phyloP scores from a whole-genome alignment of 2,797 vertebrate species.

The Gadopsis bispinosus region DNA sequence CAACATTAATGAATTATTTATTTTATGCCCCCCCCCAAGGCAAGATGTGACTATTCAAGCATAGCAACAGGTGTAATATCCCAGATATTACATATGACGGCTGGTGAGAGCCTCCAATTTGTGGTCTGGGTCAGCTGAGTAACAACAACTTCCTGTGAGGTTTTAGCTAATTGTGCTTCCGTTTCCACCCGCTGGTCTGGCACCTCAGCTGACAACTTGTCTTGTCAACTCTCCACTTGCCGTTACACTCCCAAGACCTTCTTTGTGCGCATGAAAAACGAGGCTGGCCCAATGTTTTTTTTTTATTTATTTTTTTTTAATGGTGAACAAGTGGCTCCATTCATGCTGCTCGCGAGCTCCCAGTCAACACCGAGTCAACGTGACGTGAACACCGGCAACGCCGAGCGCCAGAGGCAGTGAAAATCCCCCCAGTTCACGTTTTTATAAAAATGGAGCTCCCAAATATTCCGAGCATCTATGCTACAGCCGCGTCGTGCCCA shows the following conservation, averaged over 20 bases:
- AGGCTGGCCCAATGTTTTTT: background rate
- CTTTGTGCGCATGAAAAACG: background rate
- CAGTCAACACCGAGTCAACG: background rate
- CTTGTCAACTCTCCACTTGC: background rate
- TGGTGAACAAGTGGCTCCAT: slow-evolving; percentile 34
- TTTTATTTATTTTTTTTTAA: background rate
- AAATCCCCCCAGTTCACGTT: background rate
- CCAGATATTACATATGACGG: background rate
- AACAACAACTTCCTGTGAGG: background rate
- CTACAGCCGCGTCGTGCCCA: rapidly evolving
- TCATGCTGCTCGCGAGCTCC: slow-evolving; percentile 40
- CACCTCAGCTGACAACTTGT: background rate
- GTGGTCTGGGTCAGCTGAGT: background rate
- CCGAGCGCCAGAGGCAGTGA: background rate
- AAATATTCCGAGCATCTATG: too few relatives aligned
- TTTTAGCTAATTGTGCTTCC: background rate
- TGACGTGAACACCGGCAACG: background rate
- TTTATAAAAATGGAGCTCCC: background rate
- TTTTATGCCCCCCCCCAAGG: background rate
- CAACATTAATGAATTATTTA: slow-evolving; percentile 60
- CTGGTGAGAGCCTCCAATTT: background rate
- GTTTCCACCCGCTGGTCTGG: background rate
- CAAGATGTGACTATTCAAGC: background rate
- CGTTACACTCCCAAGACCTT: background rate
- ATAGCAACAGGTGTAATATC: slow-evolving; percentile 12